phyloP scores from a whole-genome alignment of 2,888 invertebrate species.

The Saturnia japonica region DNA sequence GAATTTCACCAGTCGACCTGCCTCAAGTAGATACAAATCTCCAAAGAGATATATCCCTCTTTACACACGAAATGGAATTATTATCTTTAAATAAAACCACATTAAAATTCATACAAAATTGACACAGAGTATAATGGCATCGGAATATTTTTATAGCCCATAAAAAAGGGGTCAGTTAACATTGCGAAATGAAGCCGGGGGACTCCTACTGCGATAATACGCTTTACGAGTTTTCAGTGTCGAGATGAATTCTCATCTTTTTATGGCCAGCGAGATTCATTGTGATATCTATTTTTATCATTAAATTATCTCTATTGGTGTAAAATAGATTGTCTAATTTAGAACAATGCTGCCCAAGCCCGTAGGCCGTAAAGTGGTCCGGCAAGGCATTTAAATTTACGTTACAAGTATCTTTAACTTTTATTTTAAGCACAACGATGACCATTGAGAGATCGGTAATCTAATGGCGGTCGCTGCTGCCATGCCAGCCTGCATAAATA shows the following conservation, averaged over 20 bases:
- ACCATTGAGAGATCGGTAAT: too few relatives aligned
- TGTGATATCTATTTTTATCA: slow-evolving; percentile 2
- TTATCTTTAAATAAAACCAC: slow-evolving; percentile 1
- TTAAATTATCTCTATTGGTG: background rate
- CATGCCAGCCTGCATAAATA: too few relatives aligned
- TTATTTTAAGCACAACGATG: too few relatives aligned
- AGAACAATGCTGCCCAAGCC: too few relatives aligned
- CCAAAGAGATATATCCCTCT: too few relatives aligned
- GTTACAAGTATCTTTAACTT: too few relatives aligned
- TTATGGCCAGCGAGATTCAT: slow-evolving; percentile 26
- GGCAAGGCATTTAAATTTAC: too few relatives aligned
- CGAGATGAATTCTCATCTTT: slow-evolving; percentile 36
- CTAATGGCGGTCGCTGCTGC: too few relatives aligned
- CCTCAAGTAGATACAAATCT: too few relatives aligned
- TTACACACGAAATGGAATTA: background rate
- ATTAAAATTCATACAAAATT: slow-evolving; percentile 37
- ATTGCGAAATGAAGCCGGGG: slow-evolving; percentile 38
- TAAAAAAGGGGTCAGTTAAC: slow-evolving; percentile 66
- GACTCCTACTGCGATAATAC: slow-evolving; percentile 14
- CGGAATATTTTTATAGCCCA: slow-evolving; percentile 65
- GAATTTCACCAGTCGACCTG: too few relatives aligned
- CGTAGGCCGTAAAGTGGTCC: too few relatives aligned
- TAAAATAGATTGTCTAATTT: too few relatives aligned
- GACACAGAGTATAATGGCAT: slow-evolving; percentile 34
- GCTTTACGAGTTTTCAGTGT: slow-evolving; percentile 33